Base-by-base conservation (phyloP, 1,140 invertebrate genomes). In the Stegodyphus mimosarum region DNA sequence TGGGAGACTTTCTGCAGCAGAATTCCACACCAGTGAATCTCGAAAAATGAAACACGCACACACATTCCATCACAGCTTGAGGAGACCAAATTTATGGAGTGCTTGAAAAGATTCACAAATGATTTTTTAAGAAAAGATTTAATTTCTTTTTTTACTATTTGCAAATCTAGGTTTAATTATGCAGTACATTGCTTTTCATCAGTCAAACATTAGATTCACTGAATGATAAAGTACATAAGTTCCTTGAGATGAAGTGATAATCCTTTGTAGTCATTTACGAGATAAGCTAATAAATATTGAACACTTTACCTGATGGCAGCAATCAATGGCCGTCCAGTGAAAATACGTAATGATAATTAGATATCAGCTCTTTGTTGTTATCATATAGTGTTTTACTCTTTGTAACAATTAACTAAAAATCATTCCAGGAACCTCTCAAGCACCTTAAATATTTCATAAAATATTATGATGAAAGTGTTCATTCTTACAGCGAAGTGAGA, bases 351-450 rank as follows among this genome's bases (percentile, higher is more conserved):
- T 70, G 69, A 81, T 11, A 63, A 74, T 11, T 49, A 50, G 52
- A 17, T 72, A 74, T 74, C 55, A 83, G 69, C 78, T 81, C 18
- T 71, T 72, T 60, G 64, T 79, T 67, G 60, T 78, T 60, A 5
- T 76, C 15, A 64, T 76, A 60, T 17, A 60, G 55, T 18, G 50
- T 69, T 51, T 78, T 75, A 7, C 15, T 60, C 55, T 55, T 13
- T 71, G 53, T 64, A 74, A 18, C 49, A 53, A 71, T 74, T 18
- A 51, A 13, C 52, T 6, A 73, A 73, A 75, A 84, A 84, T 75
- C 81, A 84, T 84, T 84, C 80, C 73, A 74, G 81, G 64, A 84
- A 74, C 17, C 53, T 49, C 70, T 84, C 81, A 84, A 84, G 81
- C 81, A 84, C 81, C 17, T 70, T 70, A 74, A 9, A 66, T 70